Evolutionary conservation across 1,140 invertebrate genomes (phyloP).

Genomic region (Planococcus citri): DNA sequence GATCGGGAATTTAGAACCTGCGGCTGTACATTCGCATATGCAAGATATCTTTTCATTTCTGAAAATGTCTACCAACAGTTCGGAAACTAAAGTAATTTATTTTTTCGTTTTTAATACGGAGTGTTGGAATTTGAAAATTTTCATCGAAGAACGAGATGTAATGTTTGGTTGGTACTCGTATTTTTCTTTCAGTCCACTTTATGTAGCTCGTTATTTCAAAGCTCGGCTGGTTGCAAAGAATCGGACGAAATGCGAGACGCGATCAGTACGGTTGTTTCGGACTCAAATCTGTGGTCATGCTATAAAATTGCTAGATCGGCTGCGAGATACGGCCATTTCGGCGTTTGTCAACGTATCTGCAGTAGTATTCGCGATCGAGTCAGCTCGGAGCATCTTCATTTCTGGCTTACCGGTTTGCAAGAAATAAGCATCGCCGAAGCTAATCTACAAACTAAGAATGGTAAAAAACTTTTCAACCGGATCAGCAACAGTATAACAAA

Average conservation of each 20-base stretch:
- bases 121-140: not conserved
- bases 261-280: slow-evolving; percentile 43
- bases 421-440: slow-evolving; percentile 43
- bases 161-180: too few species aligned
- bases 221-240: slow-evolving; percentile 41
- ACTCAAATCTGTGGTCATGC: slow-evolving; percentile 63
- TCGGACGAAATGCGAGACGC: slow-evolving; percentile 44
- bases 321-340: slow-evolving; percentile 64
- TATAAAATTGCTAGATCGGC: slow-evolving; percentile 78
- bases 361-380: slow-evolving; percentile 55
- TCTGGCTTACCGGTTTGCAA: slow-evolving; percentile 71
- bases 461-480: slow-evolving; percentile 39
- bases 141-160: not conserved
- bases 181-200: slow-evolving; percentile 39
- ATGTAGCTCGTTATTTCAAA: slow-evolving; percentile 72
- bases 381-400: slow-evolving; percentile 77
- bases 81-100: slow-evolving; percentile 2
- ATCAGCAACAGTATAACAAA: slow-evolving; percentile 45
- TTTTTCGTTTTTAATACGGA: not conserved
- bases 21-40: slow-evolving; percentile 41
- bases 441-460: slow-evolving; percentile 28
- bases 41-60: slow-evolving; percentile 29
- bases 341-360: slow-evolving; percentile 54
- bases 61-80: not conserved
- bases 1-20: slow-evolving; percentile 50